A percentile compares a stretch with the other conserved stretches of the same genome.
Conservation (phyloP, 2,888 invertebrate genomes). For the Octonoba sinensis region DNA sequence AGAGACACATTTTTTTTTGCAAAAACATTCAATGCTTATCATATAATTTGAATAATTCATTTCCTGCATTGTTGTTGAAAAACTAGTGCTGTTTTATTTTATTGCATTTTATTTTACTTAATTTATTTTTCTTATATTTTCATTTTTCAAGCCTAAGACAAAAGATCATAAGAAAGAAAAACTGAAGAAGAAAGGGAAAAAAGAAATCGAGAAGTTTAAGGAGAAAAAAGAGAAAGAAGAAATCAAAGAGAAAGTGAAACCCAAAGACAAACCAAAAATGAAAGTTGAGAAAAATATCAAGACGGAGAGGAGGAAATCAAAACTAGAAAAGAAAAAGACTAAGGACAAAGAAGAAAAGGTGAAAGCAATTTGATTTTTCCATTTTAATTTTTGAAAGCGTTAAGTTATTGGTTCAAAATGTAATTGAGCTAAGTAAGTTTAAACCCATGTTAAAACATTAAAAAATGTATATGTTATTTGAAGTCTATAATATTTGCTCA, state of each 20-base stretch:
- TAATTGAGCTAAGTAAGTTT: no score
- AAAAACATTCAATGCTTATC: no score
- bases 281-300: conserved; percentile 58
- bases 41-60: no score
- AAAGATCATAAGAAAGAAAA: conserved; percentile 59
- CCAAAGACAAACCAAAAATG: conserved; percentile 53
- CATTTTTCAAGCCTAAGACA: conserved; percentile 32
- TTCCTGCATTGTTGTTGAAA: background rate
- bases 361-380: background rate
- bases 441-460: no score
- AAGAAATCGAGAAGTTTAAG: conserved; percentile 43
- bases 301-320: conserved; percentile 60
- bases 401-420: no score
- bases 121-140: background rate
- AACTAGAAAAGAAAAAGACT: conserved; percentile 57
- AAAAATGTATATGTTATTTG: no score
- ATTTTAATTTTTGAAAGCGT: background rate
- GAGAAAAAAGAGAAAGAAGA: conserved; percentile 60
- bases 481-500: no score
- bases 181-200: conserved; percentile 42
- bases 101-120: background rate
- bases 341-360: conserved; percentile 63
- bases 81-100: background rate
- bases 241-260: conserved; percentile 38
- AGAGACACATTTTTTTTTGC: no score